Conservation (phyloP, 2,888 invertebrate genomes). For the Melanostoma mellinum region DNA sequence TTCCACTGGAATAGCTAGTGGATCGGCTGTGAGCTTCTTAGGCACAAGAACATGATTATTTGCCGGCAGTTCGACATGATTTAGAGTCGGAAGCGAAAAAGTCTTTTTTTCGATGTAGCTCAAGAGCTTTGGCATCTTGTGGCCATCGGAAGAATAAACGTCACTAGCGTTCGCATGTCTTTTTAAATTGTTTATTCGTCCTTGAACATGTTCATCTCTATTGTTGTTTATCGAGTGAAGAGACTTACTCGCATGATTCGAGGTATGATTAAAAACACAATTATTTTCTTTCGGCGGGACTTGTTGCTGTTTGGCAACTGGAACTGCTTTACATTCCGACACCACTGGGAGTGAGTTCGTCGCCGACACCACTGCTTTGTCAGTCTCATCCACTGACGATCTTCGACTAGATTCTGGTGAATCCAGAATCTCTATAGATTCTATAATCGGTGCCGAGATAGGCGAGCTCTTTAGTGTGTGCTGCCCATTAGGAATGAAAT, state of each 20-base stretch:
- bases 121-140: conserved; percentile 59
- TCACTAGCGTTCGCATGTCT: conserved; percentile 41
- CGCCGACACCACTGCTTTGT: background rate
- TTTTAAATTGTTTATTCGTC: conserved; percentile 61
- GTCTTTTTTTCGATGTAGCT: conserved; percentile 40
- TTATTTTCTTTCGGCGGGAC: conserved; percentile 52
- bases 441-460: conserved; percentile 71
- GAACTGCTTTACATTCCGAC: background rate
- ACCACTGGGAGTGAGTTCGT: conserved; percentile 7
- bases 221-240: conserved; percentile 58
- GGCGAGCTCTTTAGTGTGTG: conserved; percentile 24
- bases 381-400: conserved; percentile 45
- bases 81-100: conserved; percentile 41
- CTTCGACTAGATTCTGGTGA: conserved; percentile 80
- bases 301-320: conserved; percentile 13
- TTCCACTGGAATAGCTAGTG: conserved; percentile 57
- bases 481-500: conserved; percentile 42
- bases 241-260: conserved; percentile 43
- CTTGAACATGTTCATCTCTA: conserved; percentile 52
- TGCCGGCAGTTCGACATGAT: conserved; percentile 59
- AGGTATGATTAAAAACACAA: conserved; percentile 47
- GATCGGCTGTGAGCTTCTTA: conserved; percentile 57
- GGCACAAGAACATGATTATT: conserved; percentile 62
- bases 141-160: conserved; percentile 47
- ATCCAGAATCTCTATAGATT: conserved; percentile 80